These are phyloP conservation scores for Corynorhinus townsendii DNA, from an alignment of 2,113 vertebrate species.

Conservation along the genomic window DNA sequence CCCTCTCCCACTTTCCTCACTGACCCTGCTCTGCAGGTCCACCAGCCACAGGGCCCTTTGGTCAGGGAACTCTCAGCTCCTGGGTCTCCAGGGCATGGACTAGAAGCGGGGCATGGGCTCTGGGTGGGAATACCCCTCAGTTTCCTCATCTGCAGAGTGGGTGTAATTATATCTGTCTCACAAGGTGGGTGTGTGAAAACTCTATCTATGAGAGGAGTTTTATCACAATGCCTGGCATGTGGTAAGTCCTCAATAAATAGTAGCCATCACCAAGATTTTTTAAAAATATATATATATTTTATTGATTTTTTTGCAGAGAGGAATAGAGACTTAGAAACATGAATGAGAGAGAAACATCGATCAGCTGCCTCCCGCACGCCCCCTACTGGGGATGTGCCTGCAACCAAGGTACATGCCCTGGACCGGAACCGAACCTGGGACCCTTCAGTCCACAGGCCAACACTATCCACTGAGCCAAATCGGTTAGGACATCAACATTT, in stretches of 20 bases:
- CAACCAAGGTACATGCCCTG: too few species aligned
- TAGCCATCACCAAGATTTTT: background rate
- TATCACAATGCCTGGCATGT: background rate
- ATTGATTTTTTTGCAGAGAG: too few species aligned
- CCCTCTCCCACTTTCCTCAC: background rate
- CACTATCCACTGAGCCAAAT: too few species aligned
- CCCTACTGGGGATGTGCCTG: too few species aligned
- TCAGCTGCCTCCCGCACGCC: too few species aligned
- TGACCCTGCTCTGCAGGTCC: background rate
- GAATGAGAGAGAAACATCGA: too few species aligned
- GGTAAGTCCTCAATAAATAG: background rate
- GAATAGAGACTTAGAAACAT: too few species aligned
- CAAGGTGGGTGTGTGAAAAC: background rate
- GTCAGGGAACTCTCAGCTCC: background rate
- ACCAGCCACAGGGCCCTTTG: accelerated
- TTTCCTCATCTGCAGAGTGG: background rate
- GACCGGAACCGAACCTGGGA: too few species aligned
- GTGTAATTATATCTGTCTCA: background rate
- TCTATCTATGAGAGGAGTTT: background rate
- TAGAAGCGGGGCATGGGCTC: background rate
- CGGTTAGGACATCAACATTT: too few species aligned
- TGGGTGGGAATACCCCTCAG: background rate
- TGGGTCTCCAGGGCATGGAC: too few species aligned
- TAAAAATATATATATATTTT: background rate
- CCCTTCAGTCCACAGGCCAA: too few species aligned